A percentile compares a stretch with the other conserved stretches of the same genome.
Conservation (phyloP, 2,113 vertebrate genomes). For the Melozone crissalis region DNA sequence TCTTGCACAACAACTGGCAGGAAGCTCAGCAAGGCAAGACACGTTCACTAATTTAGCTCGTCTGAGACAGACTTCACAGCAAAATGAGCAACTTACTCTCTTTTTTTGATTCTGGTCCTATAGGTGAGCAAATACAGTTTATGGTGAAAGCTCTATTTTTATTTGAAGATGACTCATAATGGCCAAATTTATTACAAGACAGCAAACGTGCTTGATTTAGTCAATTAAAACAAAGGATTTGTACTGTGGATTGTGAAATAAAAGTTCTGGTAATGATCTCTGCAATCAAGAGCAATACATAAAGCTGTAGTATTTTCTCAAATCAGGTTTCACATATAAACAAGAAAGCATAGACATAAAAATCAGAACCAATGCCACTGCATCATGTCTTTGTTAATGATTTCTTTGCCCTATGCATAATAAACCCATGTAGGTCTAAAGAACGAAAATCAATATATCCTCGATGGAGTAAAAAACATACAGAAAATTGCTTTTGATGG, state of each 20-base stretch:
- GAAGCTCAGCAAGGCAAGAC: neutral
- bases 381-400: neutral
- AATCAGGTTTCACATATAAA: neutral
- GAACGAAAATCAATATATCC: neutral
- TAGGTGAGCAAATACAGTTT: neutral
- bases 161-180: neutral
- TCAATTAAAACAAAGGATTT: neutral
- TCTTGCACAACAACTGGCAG: neutral
- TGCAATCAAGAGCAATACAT: neutral
- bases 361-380: neutral
- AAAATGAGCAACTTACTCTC: neutral
- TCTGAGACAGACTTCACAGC: neutral
- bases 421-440: fast-evolving
- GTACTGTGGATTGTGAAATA: neutral
- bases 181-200: neutral
- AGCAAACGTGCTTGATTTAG: neutral
- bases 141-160: neutral
- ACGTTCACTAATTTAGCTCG: neutral
- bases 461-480: neutral
- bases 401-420: neutral
- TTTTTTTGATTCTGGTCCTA: neutral
- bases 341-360: neutral
- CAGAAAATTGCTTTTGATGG: neutral
- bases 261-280: neutral
- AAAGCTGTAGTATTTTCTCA: neutral